Conservation (phyloP, 2,113 vertebrate species). For the Actenoides lindsayi region DNA sequence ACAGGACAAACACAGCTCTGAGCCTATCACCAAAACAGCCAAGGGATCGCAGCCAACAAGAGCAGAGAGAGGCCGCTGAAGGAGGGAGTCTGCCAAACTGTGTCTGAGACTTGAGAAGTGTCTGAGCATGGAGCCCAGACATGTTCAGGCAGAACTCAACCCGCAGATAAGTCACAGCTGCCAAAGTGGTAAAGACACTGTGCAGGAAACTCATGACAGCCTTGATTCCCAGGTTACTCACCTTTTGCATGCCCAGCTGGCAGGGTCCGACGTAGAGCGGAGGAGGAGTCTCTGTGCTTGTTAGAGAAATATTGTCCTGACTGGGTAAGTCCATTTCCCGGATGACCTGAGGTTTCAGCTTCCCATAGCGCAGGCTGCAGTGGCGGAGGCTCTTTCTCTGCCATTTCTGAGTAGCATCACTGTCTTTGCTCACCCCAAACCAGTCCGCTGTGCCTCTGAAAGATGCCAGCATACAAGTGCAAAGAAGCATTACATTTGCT, state of each 20-base stretch:
- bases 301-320: conserved; percentile 95
- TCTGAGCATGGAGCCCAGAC: background rate
- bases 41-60: background rate
- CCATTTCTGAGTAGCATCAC: conserved; percentile 94
- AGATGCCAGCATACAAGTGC: conserved; percentile 24
- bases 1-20: background rate
- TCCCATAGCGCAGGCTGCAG: conserved; percentile 96
- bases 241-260: conserved; percentile 97
- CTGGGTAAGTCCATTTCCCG: conserved; percentile 96
- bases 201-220: background rate
- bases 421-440: conserved; percentile 97
- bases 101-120: background rate
- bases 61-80: background rate
- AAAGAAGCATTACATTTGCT: background rate
- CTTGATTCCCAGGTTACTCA: conserved; percentile 30
- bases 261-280: conserved; percentile 91
- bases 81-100: background rate
- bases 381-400: conserved; percentile 97
- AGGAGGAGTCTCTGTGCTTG: conserved; percentile 95
- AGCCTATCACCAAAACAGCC: background rate
- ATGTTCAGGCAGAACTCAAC: background rate
- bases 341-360: conserved; percentile 94
- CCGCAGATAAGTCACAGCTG: background rate
- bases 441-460: conserved; percentile 96
- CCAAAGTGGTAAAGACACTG: background rate